These are phyloP conservation scores for Xanthia icteritia DNA, from an alignment of 2,888 invertebrate genomes.

Conservation along the genomic window DNA sequence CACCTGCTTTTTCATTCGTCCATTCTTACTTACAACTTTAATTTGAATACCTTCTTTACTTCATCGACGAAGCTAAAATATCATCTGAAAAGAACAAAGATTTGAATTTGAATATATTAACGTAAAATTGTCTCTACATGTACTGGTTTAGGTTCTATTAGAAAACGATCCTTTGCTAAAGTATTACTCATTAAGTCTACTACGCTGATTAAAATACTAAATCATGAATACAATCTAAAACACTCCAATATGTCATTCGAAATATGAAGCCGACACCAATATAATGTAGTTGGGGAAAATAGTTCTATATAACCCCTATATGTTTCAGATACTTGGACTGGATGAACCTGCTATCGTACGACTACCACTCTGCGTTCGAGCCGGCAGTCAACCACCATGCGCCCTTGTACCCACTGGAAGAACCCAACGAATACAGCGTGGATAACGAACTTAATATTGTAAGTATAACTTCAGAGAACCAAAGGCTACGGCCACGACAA, in stretches of 20 bases:
- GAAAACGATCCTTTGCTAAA: neutral
- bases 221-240: neutral
- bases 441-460: conserved; percentile 97
- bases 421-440: conserved; percentile 96
- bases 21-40: neutral
- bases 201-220: neutral
- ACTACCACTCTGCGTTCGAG: conserved; percentile 98
- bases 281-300: neutral
- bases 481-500: neutral
- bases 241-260: neutral
- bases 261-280: neutral
- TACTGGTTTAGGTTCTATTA: neutral
- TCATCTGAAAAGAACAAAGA: neutral
- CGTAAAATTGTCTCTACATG: neutral
- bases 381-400: conserved; percentile 98
- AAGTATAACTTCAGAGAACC: conserved; percentile 78
- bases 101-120: neutral
- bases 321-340: conserved; percentile 94
- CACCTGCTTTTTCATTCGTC: neutral
- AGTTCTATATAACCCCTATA: neutral
- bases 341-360: conserved; percentile 97
- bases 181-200: neutral
- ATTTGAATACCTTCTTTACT: neutral
- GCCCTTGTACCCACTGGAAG: conserved; percentile 95
- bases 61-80: neutral